Evolutionary conservation across 2,797 vertebrate species (phyloP).

Genomic region (Triplophysa bombifrons): DNA sequence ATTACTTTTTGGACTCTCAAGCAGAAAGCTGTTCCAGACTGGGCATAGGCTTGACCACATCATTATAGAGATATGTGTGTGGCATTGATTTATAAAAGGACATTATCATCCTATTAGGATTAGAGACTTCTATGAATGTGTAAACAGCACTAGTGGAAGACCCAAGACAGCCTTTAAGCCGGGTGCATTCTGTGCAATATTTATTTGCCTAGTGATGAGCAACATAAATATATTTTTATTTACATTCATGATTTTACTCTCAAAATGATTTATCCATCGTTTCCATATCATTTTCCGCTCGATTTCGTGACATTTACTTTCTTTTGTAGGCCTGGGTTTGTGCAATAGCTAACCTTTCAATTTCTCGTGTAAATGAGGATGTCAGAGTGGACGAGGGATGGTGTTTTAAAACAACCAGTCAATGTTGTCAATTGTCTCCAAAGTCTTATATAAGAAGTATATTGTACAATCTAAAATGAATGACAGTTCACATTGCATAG

Average conservation of each 20-base stretch:
- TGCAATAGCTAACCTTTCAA: neutral
- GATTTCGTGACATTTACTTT: neutral
- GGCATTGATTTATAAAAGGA: conserved; percentile 7
- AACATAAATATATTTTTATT: neutral
- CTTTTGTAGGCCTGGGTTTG: neutral
- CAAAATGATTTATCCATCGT: neutral
- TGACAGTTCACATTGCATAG: neutral
- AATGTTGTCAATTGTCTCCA: neutral
- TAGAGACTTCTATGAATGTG: conserved; percentile 9
- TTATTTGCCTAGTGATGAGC: neutral
- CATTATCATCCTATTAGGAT: neutral
- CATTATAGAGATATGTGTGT: conserved; percentile 34
- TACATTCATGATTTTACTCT: neutral
- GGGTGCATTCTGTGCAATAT: neutral
- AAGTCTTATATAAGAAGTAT: conserved; percentile 1
- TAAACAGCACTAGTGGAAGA: neutral
- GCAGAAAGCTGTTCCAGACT: conserved; percentile 8
- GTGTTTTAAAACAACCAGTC: conserved; percentile 5
- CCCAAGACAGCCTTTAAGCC: neutral
- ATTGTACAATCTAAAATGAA: neutral
- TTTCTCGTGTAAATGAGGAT: neutral
- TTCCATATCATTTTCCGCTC: too few species aligned
- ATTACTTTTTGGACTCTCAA: conserved; percentile 38
- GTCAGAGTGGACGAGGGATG: neutral
- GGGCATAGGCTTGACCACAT: conserved; percentile 6